phyloP scores from a whole-genome alignment of 23 tunicate species.

The Clavelina lepadiformis region DNA sequence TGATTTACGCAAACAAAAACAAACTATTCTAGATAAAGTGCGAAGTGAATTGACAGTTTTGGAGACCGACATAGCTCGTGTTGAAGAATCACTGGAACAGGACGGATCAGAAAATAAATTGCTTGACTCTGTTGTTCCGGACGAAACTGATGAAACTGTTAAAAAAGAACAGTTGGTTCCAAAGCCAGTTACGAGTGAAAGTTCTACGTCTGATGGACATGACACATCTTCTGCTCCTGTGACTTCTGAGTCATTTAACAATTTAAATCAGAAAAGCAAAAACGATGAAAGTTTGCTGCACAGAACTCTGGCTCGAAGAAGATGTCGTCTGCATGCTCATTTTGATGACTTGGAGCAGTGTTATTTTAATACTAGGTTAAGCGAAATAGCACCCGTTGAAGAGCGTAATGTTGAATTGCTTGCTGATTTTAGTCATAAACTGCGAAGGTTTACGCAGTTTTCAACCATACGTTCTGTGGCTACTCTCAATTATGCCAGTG shows the following conservation, averaged over 20 bases:
- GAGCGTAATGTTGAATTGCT: constrained; percentile 55
- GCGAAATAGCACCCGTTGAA: constrained; percentile 66
- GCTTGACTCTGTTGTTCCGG: constrained; percentile 82
- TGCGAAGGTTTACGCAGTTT: constrained; percentile 77
- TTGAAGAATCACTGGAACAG: constrained; percentile 53
- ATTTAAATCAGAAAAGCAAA: constrained; percentile 40
- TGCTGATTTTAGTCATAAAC: constrained; percentile 59
- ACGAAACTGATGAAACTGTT: constrained; percentile 17
- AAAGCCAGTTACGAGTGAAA: constrained; percentile 41
- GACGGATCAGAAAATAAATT: constrained; percentile 18
- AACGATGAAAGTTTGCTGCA: constrained; percentile 48
- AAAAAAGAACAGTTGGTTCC: constrained; percentile 93
- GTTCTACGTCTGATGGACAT: constrained; percentile 13
- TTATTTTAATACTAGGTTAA: constrained; percentile 67
- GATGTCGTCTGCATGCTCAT: constrained; percentile 50
- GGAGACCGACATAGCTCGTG: constrained; percentile 57
- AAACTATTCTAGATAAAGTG: constrained; percentile 38
- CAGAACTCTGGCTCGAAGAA: constrained; percentile 57
- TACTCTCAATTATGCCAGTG: constrained; percentile 80
- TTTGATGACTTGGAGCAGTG: constrained; percentile 76
- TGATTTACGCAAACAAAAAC: constrained; percentile 58
- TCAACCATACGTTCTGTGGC: constrained; percentile 73
- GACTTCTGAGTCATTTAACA: constrained; percentile 58
- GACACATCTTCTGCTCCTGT: constrained; percentile 3
- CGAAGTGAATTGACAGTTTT: constrained; percentile 60